These are phyloP conservation scores for Conomelus anceps DNA, from an alignment of 2,888 invertebrate genomes.

Conservation along the genomic window DNA sequence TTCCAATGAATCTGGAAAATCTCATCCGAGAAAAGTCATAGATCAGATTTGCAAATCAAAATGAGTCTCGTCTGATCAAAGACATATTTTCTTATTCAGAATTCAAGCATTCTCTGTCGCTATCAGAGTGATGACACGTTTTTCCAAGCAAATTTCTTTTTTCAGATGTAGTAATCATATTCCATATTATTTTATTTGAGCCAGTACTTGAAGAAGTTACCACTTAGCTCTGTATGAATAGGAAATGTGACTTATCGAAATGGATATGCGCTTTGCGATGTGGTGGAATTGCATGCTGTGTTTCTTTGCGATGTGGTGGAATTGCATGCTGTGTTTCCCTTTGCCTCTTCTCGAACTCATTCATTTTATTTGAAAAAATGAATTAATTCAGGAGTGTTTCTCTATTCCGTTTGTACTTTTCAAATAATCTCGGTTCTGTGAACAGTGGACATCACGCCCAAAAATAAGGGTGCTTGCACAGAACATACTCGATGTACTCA, in stretches of 20 bases:
- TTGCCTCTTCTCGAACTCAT: too few species aligned
- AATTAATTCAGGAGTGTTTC: too few species aligned
- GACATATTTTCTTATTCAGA: background rate
- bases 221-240: background rate
- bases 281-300: background rate
- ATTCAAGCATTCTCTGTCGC: background rate
- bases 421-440: too few species aligned
- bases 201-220: background rate
- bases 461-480: too few species aligned
- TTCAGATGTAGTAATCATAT: background rate
- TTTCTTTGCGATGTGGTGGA: background rate
- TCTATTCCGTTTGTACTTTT: too few species aligned
- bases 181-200: background rate
- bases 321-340: background rate
- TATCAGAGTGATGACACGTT: background rate
- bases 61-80: background rate
- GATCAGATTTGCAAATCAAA: background rate
- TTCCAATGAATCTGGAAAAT: background rate
- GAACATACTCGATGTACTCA: too few species aligned
- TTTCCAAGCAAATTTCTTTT: background rate
- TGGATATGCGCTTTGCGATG: background rate
- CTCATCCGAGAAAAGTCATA: background rate
- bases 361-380: too few species aligned
- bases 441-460: too few species aligned
- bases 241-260: background rate